These are phyloP conservation scores for Potamilus streckersoni DNA, from an alignment of 1,140 invertebrate genomes.

Conservation along the genomic window DNA sequence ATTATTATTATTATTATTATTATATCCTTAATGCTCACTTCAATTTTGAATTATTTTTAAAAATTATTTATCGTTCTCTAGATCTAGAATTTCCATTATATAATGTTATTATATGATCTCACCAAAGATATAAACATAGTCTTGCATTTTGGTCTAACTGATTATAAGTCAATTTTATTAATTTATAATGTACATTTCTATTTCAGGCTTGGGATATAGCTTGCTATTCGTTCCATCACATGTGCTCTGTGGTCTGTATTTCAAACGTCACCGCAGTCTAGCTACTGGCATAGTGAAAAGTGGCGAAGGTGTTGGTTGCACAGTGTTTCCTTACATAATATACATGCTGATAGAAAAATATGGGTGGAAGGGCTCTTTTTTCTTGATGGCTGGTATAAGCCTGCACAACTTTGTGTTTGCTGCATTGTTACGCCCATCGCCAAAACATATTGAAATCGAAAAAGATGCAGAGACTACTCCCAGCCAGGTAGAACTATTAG, in stretches of 20 bases:
- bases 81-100: too few relatives aligned
- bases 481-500: too few relatives aligned
- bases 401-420: constrained; percentile 69
- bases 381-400: constrained; percentile 91
- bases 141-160: too few relatives aligned
- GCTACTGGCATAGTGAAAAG: constrained; percentile 93
- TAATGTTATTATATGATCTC: too few relatives aligned
- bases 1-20: too few relatives aligned
- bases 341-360: constrained; percentile 74
- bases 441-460: constrained; percentile 3
- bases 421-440: constrained; percentile 43
- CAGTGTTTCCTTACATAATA: constrained; percentile 78
- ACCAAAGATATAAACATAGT: too few relatives aligned
- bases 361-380: constrained; percentile 82
- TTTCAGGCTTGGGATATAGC: constrained; percentile 53
- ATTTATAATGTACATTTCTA: not conserved
- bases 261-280: constrained; percentile 87
- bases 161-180: too few relatives aligned
- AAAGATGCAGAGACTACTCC: too few relatives aligned
- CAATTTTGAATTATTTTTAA: too few relatives aligned
- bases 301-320: constrained; percentile 89
- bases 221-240: constrained; percentile 57
- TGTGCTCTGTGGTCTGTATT: constrained; percentile 81
- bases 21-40: too few relatives aligned
- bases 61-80: too few relatives aligned